Base-by-base conservation (phyloP, 2,888 invertebrate genomes). In the Mongoloraphidia duomilia region DNA sequence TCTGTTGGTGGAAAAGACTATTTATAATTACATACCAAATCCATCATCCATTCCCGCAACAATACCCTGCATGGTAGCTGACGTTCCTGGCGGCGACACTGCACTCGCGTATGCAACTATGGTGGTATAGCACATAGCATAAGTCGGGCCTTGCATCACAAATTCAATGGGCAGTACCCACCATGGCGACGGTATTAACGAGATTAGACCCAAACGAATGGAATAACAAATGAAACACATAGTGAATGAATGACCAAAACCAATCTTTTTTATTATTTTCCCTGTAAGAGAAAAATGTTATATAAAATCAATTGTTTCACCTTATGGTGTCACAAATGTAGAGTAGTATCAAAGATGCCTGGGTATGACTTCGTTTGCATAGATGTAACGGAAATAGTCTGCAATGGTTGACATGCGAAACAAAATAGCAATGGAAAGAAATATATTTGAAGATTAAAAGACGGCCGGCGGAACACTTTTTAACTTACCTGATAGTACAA, bases 1-100 rank as follows among this genome's bases (percentile, higher is more conserved):
- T 6, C 6, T 26, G 3, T 26, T 26, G 26, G 26, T 26, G 26
- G 26, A 6, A 26, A 26, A 26, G 6, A 6, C 6, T 26, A 26
- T 26, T n/a, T 26, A 26, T 33, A 33, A 3, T 34, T 41, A 52
- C 71, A 65, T 60, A 83, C 84, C 84, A 34, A 88, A 69, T 0
- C 89, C 89, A 60, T 90, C 90, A 61, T 89, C 89, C 80, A 88
- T 82, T n/a, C 88, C 89, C 1, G 88, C 87, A 37, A 87, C 84
- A 34, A 90, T 75, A 0, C 89, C 89, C 63, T 91, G 90, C 50
- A 90, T 81, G 0, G 89, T 89, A 8, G 88, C 88, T 5, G 86
- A 84, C 50, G 86, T 82, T 0, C 89, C 68, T 12, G 65, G 61
- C 2, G 76, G 75, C 5, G 76, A 68, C 37, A 75, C 61, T 3